Evolutionary conservation across 1,140 invertebrate species (phyloP), one percentile per base, ranked within the genome.

Genomic region (Dermatophagoides farinae): DNA sequence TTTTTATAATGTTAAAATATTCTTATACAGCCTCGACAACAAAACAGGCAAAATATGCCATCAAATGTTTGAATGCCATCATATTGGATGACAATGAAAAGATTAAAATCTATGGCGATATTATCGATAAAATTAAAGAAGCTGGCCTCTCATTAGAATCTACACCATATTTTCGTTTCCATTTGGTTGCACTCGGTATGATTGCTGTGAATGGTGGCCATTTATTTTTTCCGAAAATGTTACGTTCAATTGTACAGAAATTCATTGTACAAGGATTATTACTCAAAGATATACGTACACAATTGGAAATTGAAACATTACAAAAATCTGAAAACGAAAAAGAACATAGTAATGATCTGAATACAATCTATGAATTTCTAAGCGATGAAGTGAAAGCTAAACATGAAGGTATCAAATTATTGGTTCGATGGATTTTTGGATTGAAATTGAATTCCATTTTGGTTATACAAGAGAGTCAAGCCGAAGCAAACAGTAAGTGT

Each of bases 21-120:
- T 25, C 75, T 75, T 59, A 66, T 69, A 9, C 62, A 74, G 73
- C 52, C 67, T 66, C 60, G 6, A 88, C 86, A 2, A 82, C 87
- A 0, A 93, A 93, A 73, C 90, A 97, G 73, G 88, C 90, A 0
- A 97, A 97, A 72, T 88, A 95, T 68, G 88, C 91, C 6, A 83
- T 97, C 38, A 79, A 86, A 62, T 96, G 91, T 74, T 80, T 97
- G 44, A 88, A 91, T 71, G 65, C 67, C 39, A 84, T 87, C 68
- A 81, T 81, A 16, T 79, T 82, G 64, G 78, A 85, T 67, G 64
- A 65, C 11, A 39, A 46, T 16, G 57, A 62, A 46, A 80, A 87
- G 67, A 82, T 85, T 64, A 74, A 79, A 60, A 79, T 92, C 25
- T 88, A 93, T 71, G 80, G 82, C 25, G 84, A 86, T 65, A 87